A percentile compares a stretch with the other conserved stretches of the same genome.
These are phyloP conservation scores for Melanocharis versteri DNA, from an alignment of 2,113 vertebrate species.

Conservation along the genomic window DNA sequence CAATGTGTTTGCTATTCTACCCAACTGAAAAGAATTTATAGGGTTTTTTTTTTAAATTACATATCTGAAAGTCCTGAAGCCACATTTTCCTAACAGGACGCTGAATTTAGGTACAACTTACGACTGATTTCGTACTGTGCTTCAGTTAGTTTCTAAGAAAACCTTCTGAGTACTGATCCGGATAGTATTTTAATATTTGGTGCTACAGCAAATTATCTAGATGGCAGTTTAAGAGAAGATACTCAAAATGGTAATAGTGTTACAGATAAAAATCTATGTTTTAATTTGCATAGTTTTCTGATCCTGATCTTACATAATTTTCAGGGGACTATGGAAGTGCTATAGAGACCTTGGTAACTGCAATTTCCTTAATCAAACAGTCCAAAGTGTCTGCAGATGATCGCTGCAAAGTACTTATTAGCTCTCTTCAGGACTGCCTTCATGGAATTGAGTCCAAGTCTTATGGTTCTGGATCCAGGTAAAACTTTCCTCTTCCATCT, in stretches of 20 bases:
- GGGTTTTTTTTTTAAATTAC: background rate
- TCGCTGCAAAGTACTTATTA: constrained; percentile 98
- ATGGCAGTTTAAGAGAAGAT: background rate
- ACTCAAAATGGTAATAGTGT: background rate
- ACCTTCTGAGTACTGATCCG: background rate
- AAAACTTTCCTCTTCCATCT: constrained; percentile 75
- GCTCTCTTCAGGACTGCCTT: constrained; percentile 97
- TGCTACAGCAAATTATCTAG: background rate
- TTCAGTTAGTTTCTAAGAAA: background rate
- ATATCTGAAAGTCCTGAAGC: background rate
- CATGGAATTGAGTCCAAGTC: constrained; percentile 99
- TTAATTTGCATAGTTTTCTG: background rate
- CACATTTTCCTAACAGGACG: background rate
- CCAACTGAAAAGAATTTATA: background rate
- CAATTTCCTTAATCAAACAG: constrained; percentile 98
- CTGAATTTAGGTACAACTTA: background rate
- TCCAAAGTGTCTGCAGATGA: constrained; percentile 98
- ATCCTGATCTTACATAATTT: background rate
- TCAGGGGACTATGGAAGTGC: constrained; percentile 97
- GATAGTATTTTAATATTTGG: background rate
- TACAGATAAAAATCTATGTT: background rate
- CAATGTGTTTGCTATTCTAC: background rate
- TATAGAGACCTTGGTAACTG: constrained; percentile 97
- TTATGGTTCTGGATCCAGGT: constrained; percentile 95
- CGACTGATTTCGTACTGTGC: background rate